Evolutionary conservation across 2,113 vertebrate species (phyloP), one percentile per base, ranked within the genome.

Genomic region (Mionectes macconnelli): DNA sequence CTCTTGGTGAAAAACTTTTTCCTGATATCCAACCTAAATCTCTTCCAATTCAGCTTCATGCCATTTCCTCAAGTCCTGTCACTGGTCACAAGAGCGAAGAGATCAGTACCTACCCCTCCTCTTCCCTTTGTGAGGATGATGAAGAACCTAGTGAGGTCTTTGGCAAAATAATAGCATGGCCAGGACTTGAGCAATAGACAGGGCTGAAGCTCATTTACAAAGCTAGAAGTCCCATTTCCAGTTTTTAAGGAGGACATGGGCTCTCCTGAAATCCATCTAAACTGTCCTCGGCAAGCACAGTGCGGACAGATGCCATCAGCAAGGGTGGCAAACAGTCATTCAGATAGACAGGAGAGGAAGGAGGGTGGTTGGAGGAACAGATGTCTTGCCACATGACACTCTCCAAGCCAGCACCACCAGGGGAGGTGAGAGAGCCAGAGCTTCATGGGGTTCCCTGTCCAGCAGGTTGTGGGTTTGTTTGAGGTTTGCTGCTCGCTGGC

Each of bases 321-420:
- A 4, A 72, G 66, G 5, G 12, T 44, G 7, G 22, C 50, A 64
- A 40, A n/a, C 0, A 0, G 47, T 45, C 81, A 52, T 56, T 77
- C 85, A 68, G 50, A 33, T 0, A 3, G 44, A 21, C 1, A 3
- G 84, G 47, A 95, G 62, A 40, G 23, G 30, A 80, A 50, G 44
- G 16, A 63, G 42, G 4, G 19, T 77, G 59, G 39, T 6, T 74
- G 82, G 37, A 77, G 52, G 42, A 88, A 52, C 19, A 74, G 60
- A 59, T 74, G 47, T 94, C 57, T 91, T 28, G 0, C 47, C 66
- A 68, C 3, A 1, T 75, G 66, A 84, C 2, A 5, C 39, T 47
- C 2, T 1, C 68, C 62, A 96, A 31, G 22, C 56, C 20, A 1
- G 44, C 82, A 84, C n/a, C 2, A 0, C 56, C 0, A 0, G 25